A percentile compares a stretch with the other conserved stretches of the same genome.
These are phyloP conservation scores for Philopotamus ludificatus DNA, from an alignment of 1,140 invertebrate genomes.

Conservation along the genomic window DNA sequence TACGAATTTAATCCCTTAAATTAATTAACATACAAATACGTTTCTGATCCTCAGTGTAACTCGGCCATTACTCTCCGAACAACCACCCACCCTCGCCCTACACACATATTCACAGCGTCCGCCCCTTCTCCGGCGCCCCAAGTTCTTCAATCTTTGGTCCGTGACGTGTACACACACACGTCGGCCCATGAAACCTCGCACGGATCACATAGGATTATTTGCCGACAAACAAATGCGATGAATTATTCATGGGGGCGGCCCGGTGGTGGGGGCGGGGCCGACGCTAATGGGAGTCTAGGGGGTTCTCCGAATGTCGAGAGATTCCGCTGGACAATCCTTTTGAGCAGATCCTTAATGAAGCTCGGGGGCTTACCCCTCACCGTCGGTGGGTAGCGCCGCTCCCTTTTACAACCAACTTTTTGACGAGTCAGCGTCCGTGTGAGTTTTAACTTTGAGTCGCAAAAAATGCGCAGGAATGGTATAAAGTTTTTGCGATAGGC, in stretches of 20 bases:
- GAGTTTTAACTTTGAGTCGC: too few species aligned
- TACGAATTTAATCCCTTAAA: too few species aligned
- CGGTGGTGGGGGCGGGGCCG: not conserved
- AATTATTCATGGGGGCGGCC: constrained; percentile 34
- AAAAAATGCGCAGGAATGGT: too few species aligned
- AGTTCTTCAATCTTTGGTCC: not conserved
- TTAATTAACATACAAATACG: constrained; percentile 17
- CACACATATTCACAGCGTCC: too few species aligned
- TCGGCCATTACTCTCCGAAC: too few species aligned
- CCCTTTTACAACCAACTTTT: not conserved
- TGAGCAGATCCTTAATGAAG: constrained; percentile 24
- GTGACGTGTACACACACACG: not conserved
- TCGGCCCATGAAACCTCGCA: not conserved
- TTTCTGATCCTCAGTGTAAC: too few species aligned
- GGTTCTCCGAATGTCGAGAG: not conserved
- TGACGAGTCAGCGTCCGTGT: not conserved
- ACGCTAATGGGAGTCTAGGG: constrained; percentile 6
- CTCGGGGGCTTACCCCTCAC: not conserved
- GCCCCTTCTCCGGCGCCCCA: too few species aligned
- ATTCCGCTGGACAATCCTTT: not conserved
- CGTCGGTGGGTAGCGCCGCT: too few species aligned
- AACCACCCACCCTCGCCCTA: too few species aligned
- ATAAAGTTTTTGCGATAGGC: too few species aligned
- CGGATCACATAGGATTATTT: constrained; percentile 26
- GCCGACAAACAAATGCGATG: constrained; percentile 32